A percentile compares a stretch with the other conserved stretches of the same genome.
phyloP scores from a whole-genome alignment of 2,113 vertebrate species.

The Gallinago paraguaiae region DNA sequence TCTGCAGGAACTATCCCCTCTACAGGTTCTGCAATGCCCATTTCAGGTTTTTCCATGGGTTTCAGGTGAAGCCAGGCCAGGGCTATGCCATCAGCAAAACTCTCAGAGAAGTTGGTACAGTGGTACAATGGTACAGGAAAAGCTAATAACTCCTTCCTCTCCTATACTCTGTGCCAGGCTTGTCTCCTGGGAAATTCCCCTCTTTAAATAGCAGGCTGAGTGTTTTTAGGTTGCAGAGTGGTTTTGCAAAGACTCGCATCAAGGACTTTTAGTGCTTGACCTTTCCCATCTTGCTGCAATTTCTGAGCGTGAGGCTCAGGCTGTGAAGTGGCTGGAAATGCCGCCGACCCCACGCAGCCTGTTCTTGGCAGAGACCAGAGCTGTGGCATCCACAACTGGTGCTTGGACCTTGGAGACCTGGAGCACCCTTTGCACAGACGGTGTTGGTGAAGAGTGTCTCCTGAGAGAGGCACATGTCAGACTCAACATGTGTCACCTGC shows the following conservation, averaged over 20 bases:
- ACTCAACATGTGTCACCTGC: fast-evolving
- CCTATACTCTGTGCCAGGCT: not conserved
- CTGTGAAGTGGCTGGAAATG: not conserved
- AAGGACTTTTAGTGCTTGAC: not conserved
- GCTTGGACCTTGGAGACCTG: not conserved
- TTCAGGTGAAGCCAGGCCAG: not conserved
- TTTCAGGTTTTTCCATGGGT: not conserved
- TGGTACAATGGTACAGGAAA: no score
- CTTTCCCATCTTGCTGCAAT: not conserved
- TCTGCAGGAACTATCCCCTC: not conserved
- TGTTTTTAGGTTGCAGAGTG: not conserved
- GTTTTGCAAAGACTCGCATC: not conserved
- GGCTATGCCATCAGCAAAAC: not conserved
- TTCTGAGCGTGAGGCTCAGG: not conserved
- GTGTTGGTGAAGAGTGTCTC: not conserved
- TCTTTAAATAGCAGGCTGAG: slow-evolving; percentile 6
- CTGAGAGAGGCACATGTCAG: not conserved
- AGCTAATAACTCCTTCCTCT: not conserved
- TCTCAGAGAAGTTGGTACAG: not conserved
- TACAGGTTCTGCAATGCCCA: not conserved
- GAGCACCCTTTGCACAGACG: not conserved
- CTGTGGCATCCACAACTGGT: fast-evolving
- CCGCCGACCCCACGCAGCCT: fast-evolving
- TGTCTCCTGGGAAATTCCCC: not conserved
- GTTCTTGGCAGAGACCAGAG: not conserved